Evolutionary conservation across 2,888 invertebrate genomes (phyloP).

Genomic region (Phengaris alcon): DNA sequence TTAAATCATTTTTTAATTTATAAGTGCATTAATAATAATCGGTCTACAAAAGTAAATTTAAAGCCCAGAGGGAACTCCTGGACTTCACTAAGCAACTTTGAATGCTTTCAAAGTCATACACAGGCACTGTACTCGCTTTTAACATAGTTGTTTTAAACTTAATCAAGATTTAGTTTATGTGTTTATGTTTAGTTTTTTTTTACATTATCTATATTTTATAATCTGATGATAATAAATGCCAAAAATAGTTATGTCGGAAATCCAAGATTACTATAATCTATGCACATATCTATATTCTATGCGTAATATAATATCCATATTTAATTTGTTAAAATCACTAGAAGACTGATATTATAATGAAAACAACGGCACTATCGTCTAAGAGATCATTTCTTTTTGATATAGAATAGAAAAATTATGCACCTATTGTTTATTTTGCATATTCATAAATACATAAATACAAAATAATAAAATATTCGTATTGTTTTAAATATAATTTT

Average conservation of each 20-base stretch:
- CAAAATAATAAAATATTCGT: not conserved
- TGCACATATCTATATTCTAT: too few species aligned
- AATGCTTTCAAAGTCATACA: slow-evolving; percentile 5
- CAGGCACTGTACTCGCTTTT: not conserved
- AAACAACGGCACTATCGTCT: too few species aligned
- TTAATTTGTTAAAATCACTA: too few species aligned
- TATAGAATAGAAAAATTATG: too few species aligned
- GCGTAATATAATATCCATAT: too few species aligned
- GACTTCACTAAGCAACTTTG: not conserved
- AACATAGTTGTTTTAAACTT: not conserved
- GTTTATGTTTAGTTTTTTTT: not conserved
- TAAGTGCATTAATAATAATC: not conserved
- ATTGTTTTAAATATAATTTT: slow-evolving; percentile 3
- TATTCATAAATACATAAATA: too few species aligned
- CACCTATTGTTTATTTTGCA: not conserved
- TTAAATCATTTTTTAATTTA: not conserved
- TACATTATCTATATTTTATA: not conserved
- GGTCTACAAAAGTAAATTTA: not conserved
- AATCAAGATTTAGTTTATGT: not conserved
- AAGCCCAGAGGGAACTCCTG: not conserved
- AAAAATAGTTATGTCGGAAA: not conserved
- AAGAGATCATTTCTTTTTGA: too few species aligned
- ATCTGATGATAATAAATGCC: not conserved
- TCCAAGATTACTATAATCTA: not conserved
- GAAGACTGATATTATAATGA: too few species aligned